Conservation (phyloP, 2,113 vertebrate species). For the Choloepus hoffmanni region DNA sequence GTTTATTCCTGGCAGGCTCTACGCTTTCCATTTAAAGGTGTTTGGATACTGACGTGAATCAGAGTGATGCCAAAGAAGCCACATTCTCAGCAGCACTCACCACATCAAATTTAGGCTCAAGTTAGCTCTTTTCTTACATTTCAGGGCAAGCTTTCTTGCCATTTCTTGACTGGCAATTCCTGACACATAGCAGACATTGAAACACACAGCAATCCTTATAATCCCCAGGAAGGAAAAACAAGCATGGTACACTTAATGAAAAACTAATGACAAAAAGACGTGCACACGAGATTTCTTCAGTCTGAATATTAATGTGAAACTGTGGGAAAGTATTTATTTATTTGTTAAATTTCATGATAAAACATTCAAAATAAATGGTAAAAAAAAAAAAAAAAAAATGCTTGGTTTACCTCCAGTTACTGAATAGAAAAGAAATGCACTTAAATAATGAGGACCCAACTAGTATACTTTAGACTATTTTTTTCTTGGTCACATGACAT, state of each 20-base stretch:
- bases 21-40: conserved; percentile 13
- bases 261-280: neutral
- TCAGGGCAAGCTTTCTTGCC: neutral
- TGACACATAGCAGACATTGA: neutral
- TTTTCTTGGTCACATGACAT: neutral
- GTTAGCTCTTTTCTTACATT: neutral
- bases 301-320: neutral
- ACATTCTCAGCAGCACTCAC: neutral
- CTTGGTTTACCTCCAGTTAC: neutral
- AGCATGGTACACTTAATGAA: neutral
- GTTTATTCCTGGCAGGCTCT: neutral
- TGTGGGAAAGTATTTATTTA: neutral
- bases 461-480: neutral
- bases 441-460: neutral
- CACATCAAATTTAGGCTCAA: neutral
- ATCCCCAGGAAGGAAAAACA: neutral
- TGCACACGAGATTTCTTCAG: neutral
- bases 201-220: neutral
- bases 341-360: conserved; percentile 29
- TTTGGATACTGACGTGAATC: neutral
- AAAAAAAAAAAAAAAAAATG: neutral
- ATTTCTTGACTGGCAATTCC: neutral
- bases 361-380: neutral
- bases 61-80: neutral
- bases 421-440: neutral